Percentiles rank a stretch among this genome's conserved stretches.
Conservation (phyloP, 2,113 vertebrate species). For the Bubo scandiacus region DNA sequence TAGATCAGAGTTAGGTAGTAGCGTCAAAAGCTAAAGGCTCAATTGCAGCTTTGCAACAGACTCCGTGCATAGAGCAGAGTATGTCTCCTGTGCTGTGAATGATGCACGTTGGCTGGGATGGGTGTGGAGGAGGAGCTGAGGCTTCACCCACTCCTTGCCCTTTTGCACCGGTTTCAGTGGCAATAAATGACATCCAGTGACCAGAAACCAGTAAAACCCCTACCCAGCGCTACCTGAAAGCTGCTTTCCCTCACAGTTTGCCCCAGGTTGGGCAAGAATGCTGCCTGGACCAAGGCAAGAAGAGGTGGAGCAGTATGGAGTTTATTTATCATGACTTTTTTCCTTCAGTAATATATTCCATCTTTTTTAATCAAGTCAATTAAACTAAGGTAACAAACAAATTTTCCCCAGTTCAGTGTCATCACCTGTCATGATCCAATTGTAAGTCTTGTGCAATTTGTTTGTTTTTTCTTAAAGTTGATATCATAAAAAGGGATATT, state of each 20-base stretch:
- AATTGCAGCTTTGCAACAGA: background rate
- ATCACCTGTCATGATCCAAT: too few relatives aligned
- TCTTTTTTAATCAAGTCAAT: background rate
- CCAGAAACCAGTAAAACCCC: background rate
- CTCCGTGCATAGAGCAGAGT: rapidly evolving
- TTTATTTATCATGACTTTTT: background rate
- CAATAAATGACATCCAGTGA: background rate
- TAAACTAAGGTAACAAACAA: background rate
- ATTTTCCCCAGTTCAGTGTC: background rate
- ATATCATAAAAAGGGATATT: background rate
- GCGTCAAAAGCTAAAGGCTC: conserved; percentile 19
- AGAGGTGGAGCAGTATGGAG: background rate
- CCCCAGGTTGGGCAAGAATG: background rate
- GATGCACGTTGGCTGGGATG: rapidly evolving
- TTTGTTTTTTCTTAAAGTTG: background rate
- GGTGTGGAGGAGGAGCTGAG: background rate
- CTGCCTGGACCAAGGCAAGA: background rate
- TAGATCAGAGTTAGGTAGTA: conserved; percentile 26
- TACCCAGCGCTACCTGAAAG: background rate
- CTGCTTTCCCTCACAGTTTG: background rate
- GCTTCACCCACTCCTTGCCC: background rate
- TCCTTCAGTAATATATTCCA: background rate
- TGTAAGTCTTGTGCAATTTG: background rate
- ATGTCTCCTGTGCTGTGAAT: rapidly evolving
- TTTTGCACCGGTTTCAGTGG: background rate